Evolutionary conservation across 2,888 invertebrate genomes (phyloP).

Genomic region (Sinodicranocentrus sp.): DNA sequence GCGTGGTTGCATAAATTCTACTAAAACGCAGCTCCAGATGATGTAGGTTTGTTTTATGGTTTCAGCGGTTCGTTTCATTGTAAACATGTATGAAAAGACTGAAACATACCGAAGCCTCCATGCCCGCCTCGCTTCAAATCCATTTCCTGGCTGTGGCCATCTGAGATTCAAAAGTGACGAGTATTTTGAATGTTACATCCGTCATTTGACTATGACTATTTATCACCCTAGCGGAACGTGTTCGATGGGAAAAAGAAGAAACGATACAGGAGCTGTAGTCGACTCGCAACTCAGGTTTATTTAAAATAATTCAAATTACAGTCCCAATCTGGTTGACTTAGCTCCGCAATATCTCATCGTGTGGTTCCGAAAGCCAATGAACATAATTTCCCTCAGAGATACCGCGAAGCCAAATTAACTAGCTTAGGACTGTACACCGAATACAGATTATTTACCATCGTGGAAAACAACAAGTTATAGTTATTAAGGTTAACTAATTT

Average conservation of each 20-base stretch:
- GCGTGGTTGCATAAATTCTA: no score
- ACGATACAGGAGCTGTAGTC: slow-evolving; percentile 65
- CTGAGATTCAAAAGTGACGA: slow-evolving; percentile 62
- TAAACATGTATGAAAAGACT: slow-evolving; percentile 69
- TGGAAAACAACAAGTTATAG: not conserved
- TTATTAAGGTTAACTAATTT: not conserved
- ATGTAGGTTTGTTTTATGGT: slow-evolving; percentile 35
- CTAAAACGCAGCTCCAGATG: no score
- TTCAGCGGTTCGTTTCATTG: slow-evolving; percentile 68
- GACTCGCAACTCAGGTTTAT: slow-evolving; percentile 73
- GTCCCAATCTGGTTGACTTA: no score
- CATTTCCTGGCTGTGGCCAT: slow-evolving; percentile 71
- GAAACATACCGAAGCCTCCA: slow-evolving; percentile 60
- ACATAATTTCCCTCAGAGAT: no score
- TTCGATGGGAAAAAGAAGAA: slow-evolving; percentile 65
- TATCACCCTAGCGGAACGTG: slow-evolving; percentile 71
- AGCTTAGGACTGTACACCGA: no score
- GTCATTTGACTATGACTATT: slow-evolving; percentile 68
- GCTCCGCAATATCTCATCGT: no score
- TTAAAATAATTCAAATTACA: no score
- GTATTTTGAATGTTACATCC: slow-evolving; percentile 73
- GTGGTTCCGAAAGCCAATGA: no score
- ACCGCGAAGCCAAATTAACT: no score
- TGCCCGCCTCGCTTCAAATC: slow-evolving; percentile 54
- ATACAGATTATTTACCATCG: no score